phyloP scores from a whole-genome alignment of 2,888 invertebrate genomes.

The Polymixis flavicincta region DNA sequence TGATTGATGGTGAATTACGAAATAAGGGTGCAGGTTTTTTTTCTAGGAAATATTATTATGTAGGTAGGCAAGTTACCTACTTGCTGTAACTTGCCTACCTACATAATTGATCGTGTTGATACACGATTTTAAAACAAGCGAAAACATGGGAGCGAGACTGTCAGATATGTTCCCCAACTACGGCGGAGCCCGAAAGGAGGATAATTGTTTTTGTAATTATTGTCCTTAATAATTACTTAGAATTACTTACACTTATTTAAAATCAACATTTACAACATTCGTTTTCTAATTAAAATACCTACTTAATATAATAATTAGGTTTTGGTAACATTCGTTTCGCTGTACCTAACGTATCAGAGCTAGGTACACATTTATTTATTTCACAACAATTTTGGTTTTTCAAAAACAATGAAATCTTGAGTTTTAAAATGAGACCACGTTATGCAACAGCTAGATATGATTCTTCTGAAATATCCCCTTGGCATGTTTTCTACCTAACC shows the following conservation, averaged over 20 bases:
- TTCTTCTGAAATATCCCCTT: not conserved
- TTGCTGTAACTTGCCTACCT: too few species aligned
- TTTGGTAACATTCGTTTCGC: conserved; percentile 62
- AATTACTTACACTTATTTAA: not conserved
- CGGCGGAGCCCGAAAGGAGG: not conserved
- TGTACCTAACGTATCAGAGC: conserved; percentile 32
- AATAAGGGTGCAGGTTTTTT: too few species aligned
- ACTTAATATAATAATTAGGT: conserved; percentile 41
- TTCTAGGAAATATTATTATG: too few species aligned
- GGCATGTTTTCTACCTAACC: not conserved
- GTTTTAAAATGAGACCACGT: conserved; percentile 21
- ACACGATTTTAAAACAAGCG: not conserved
- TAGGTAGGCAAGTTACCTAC: too few species aligned
- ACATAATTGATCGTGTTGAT: too few species aligned
- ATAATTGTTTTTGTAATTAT: not conserved
- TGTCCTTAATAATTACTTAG: not conserved
- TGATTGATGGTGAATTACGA: too few species aligned
- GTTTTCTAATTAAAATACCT: conserved; percentile 22
- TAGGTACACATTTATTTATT: conserved; percentile 13
- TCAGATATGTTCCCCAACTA: not conserved
- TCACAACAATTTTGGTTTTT: conserved; percentile 10
- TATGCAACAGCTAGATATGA: too few species aligned
- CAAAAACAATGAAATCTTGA: not conserved
- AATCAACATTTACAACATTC: conserved; percentile 23
- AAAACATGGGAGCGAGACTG: too few species aligned